Evolutionary conservation across 2,113 vertebrate genomes (phyloP).

Genomic region (Marmota flaviventris): DNA sequence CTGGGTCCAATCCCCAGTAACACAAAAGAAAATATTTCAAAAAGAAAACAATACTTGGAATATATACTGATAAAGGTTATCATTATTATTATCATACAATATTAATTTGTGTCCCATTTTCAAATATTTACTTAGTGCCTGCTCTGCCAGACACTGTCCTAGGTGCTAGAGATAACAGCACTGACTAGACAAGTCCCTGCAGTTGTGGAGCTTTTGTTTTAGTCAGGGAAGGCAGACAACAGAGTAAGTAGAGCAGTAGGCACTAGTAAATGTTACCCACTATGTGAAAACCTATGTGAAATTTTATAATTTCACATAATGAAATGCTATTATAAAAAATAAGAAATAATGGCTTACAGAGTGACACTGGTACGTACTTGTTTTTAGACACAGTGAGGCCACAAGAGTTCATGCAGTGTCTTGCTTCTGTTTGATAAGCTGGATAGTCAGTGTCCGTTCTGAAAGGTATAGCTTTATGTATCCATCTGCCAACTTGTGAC

Average conservation of each 20-base stretch:
- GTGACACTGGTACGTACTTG: not conserved
- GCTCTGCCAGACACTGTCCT: not conserved
- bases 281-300: not conserved
- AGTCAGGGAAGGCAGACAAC: not conserved
- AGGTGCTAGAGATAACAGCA: not conserved
- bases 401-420: not conserved
- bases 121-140: slow-evolving; percentile 34
- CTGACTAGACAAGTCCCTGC: not conserved
- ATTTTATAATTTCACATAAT: slow-evolving; percentile 34
- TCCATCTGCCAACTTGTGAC: not conserved
- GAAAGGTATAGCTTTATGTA: not conserved
- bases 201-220: slow-evolving; percentile 7
- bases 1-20: not conserved
- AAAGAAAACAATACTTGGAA: not conserved
- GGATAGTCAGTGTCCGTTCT: not conserved
- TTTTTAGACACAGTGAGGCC: not conserved
- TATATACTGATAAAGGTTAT: not conserved
- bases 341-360: slow-evolving; percentile 16
- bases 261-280: not conserved
- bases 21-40: not conserved
- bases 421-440: not conserved
- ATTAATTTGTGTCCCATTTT: slow-evolving; percentile 43
- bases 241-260: slow-evolving; percentile 20
- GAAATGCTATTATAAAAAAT: slow-evolving; percentile 50
- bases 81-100: not conserved